Evolutionary conservation across 1,140 invertebrate species (phyloP).

Genomic region (Galleria mellonella): DNA sequence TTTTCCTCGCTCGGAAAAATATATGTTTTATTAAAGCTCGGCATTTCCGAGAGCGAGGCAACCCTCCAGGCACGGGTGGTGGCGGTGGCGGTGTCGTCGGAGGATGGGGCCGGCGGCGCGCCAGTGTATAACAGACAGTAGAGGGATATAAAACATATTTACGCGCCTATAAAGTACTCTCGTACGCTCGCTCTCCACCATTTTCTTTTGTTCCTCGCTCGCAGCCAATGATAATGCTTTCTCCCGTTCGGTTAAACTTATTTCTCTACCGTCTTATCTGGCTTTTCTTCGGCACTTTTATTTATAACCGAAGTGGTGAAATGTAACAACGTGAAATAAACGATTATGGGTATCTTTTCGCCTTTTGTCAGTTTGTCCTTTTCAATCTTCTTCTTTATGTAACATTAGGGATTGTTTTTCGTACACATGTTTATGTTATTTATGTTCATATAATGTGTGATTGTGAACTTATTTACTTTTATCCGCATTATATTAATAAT

Average conservation of each 20-base stretch:
- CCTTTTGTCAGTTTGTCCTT: slow-evolving; percentile 26
- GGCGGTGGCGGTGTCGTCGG: slow-evolving; percentile 12
- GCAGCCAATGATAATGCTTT: slow-evolving; percentile 71
- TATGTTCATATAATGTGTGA: slow-evolving; percentile 10
- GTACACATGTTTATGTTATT: no score
- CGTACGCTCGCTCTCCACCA: slow-evolving; percentile 69
- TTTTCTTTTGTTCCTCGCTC: slow-evolving; percentile 71
- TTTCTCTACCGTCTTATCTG: slow-evolving; percentile 68
- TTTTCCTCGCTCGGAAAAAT: slow-evolving; percentile 73
- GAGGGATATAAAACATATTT: slow-evolving; percentile 74
- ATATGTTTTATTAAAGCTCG: slow-evolving; percentile 74
- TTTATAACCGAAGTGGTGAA: slow-evolving; percentile 59
- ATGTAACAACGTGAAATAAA: slow-evolving; percentile 50
- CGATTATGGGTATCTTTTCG: slow-evolving; percentile 33
- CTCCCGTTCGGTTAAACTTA: slow-evolving; percentile 71
- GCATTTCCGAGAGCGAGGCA: slow-evolving; percentile 70
- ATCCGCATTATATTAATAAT: no score
- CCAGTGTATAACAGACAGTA: slow-evolving; percentile 71
- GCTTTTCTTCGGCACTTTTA: slow-evolving; percentile 63
- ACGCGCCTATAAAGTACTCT: slow-evolving; percentile 74
- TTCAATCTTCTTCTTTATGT: background rate
- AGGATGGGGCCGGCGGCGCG: slow-evolving; percentile 44
- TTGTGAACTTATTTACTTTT: background rate
- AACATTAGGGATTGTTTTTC: no score
- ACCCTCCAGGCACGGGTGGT: slow-evolving; percentile 50